phyloP scores from a whole-genome alignment of 2,797 vertebrate species.

The Avahi laniger region DNA sequence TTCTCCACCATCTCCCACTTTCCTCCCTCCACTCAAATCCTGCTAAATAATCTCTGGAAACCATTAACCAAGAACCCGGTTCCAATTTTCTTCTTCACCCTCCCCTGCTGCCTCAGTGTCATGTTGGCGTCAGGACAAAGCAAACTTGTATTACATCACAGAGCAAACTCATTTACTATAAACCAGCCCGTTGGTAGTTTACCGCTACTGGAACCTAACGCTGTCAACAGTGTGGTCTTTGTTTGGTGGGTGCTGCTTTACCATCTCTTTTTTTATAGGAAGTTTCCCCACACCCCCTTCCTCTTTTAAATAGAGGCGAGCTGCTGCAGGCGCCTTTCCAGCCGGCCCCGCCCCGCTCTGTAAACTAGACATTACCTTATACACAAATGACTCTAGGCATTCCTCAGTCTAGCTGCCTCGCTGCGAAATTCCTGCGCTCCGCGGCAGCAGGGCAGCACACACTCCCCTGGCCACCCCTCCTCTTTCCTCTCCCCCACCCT shows the following conservation, averaged over 20 bases:
- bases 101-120: slow-evolving; percentile 58
- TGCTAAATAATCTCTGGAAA: slow-evolving; percentile 68
- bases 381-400: slow-evolving; percentile 91
- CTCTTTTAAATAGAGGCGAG: slow-evolving; percentile 82
- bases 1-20: slow-evolving; percentile 55
- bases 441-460: slow-evolving; percentile 75
- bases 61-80: slow-evolving; percentile 40
- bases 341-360: slow-evolving; percentile 88
- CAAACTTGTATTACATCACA: slow-evolving; percentile 84
- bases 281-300: slow-evolving; percentile 57
- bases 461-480: slow-evolving; percentile 76
- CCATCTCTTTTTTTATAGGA: background rate
- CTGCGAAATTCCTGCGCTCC: slow-evolving; percentile 87
- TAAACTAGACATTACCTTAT: slow-evolving; percentile 97
- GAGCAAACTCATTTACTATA: slow-evolving; percentile 80
- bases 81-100: slow-evolving; percentile 60
- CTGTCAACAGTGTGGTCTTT: slow-evolving; percentile 83
- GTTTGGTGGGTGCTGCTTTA: slow-evolving; percentile 76
- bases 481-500: slow-evolving; percentile 56
- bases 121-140: slow-evolving; percentile 84
- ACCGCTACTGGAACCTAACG: slow-evolving; percentile 79
- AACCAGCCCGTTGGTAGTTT: slow-evolving; percentile 78
- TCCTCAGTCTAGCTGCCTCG: slow-evolving; percentile 89
- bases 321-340: slow-evolving; percentile 90
- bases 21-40: background rate